Percentiles rank a stretch among this genome's conserved stretches.
phyloP scores from a whole-genome alignment of 2,888 invertebrate species.

The Melinaea marsaeus region DNA sequence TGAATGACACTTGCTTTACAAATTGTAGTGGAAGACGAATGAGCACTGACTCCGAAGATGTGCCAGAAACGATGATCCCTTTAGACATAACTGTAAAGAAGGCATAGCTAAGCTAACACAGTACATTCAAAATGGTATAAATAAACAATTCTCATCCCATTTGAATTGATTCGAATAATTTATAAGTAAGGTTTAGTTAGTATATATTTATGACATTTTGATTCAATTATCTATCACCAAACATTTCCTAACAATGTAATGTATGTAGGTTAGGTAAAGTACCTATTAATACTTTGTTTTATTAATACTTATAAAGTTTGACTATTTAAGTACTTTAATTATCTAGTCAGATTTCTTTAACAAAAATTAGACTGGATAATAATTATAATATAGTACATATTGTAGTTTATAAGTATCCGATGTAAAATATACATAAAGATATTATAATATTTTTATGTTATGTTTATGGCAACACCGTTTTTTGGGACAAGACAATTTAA shows the following conservation, averaged over 20 bases:
- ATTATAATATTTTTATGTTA: too few relatives aligned
- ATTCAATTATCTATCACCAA: too few relatives aligned
- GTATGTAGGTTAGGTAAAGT: too few relatives aligned
- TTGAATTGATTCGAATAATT: too few relatives aligned
- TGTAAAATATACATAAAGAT: too few relatives aligned
- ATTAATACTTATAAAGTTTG: slow-evolving; percentile 9
- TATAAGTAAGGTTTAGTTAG: too few relatives aligned
- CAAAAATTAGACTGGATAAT: slow-evolving; percentile 38
- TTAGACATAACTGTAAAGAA: slow-evolving; percentile 60
- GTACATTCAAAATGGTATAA: too few relatives aligned
- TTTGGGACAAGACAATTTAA: too few relatives aligned
- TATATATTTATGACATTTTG: too few relatives aligned
- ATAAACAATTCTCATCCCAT: too few relatives aligned
- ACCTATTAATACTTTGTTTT: neutral
- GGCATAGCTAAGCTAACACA: slow-evolving; percentile 31
- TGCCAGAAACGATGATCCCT: slow-evolving; percentile 70
- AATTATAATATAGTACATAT: slow-evolving; percentile 12
- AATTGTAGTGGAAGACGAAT: slow-evolving; percentile 75
- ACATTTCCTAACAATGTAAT: too few relatives aligned
- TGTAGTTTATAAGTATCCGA: neutral
- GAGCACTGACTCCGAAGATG: slow-evolving; percentile 57
- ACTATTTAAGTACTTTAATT: slow-evolving; percentile 21
- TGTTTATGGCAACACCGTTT: too few relatives aligned
- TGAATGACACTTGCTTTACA: slow-evolving; percentile 88
- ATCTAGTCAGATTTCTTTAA: slow-evolving; percentile 44